Conservation (phyloP, 1,140 invertebrate species). For the Heliconius melpomene region DNA sequence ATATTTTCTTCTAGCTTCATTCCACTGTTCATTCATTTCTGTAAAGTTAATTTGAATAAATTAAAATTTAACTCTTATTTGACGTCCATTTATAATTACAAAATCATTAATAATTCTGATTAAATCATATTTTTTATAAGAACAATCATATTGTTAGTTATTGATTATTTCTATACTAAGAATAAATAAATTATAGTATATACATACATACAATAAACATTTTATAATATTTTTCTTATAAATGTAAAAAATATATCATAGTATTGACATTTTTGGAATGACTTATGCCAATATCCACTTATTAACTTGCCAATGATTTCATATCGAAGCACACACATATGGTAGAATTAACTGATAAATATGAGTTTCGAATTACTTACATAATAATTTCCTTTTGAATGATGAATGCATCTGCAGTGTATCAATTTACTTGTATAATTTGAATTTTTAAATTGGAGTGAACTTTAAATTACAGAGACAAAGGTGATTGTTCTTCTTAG, state of each 20-base stretch:
- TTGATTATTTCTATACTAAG: no score
- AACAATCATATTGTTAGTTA: no score
- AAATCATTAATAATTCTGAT: no score
- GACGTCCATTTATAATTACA: not conserved
- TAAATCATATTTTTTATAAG: no score
- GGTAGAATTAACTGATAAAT: conserved; percentile 23
- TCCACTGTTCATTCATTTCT: conserved; percentile 3
- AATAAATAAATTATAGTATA: no score
- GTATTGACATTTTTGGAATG: no score
- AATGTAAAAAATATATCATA: no score
- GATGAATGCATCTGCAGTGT: conserved; percentile 24
- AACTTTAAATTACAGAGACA: conserved; percentile 15
- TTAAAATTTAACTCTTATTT: not conserved
- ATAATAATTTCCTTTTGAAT: conserved; percentile 24
- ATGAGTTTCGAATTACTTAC: conserved; percentile 17
- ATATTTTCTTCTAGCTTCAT: conserved; percentile 16
- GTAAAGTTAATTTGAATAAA: conserved; percentile 10
- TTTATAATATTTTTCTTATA: no score
- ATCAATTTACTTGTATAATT: conserved; percentile 27
- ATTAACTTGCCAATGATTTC: not conserved
- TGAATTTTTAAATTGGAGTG: conserved; percentile 23
- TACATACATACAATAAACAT: no score
- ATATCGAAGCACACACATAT: conserved; percentile 11
- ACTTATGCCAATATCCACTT: not conserved
- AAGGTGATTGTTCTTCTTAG: conserved; percentile 27